A percentile compares a stretch with the other conserved stretches of the same genome.
These are phyloP conservation scores for Metalampra italica DNA, from an alignment of 2,888 invertebrate species.

Conservation along the genomic window DNA sequence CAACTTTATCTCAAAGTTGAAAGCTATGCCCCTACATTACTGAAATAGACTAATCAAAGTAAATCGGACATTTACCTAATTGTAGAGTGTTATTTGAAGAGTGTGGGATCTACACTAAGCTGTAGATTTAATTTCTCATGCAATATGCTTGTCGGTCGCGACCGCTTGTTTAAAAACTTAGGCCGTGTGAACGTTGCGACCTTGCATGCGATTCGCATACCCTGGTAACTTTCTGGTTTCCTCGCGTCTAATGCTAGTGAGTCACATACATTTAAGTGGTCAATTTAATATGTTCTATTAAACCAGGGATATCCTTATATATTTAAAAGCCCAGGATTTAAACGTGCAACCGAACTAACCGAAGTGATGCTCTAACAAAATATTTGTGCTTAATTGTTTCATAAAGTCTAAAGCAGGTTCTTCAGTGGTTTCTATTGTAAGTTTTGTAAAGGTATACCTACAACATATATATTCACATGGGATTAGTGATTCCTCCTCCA, in stretches of 20 bases:
- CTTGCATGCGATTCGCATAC: slow-evolving; percentile 45
- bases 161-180: slow-evolving; percentile 26
- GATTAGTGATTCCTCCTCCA: no score
- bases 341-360: no score
- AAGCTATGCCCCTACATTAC: no score
- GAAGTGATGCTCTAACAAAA: no score
- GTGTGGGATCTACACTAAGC: slow-evolving; percentile 8
- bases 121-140: slow-evolving; percentile 33
- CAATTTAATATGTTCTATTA: neutral
- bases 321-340: neutral
- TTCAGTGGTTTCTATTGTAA: no score
- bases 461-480: no score
- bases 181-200: slow-evolving; percentile 63
- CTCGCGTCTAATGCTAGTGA: slow-evolving; percentile 22
- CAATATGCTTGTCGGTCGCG: slow-evolving; percentile 19
- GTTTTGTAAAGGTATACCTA: no score
- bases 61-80: neutral
- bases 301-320: neutral
- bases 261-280: neutral
- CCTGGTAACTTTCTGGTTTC: slow-evolving; percentile 33
- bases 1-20: no score
- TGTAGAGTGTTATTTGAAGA: neutral
- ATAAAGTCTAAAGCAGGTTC: no score
- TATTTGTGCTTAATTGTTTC: no score
- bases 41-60: no score